Evolutionary conservation across 2,888 invertebrate species (phyloP), one percentile per base, ranked within the genome.

Genomic region (Calliopum simillimum): DNA sequence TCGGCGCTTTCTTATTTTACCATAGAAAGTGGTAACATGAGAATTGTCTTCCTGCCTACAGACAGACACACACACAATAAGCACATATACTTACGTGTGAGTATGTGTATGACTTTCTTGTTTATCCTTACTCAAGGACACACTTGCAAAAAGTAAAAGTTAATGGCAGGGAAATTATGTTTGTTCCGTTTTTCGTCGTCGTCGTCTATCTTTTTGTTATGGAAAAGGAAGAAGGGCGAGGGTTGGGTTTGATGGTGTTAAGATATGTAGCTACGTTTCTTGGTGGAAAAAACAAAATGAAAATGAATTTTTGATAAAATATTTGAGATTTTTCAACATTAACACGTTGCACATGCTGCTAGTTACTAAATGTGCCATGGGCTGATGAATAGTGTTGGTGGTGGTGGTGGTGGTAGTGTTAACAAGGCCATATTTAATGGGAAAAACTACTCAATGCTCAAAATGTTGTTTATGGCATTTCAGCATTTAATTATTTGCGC

Each of bases 121-220:
- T 23, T 21, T 44, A 21, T 12, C 11, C 61, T 46, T 43, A 25
- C 23, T 21, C 23, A 56, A 56, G 55, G 23, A 56, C 23, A 23
- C 46, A 21, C 33, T 33, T 19, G 46, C 46, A 19, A 44, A 19
- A 58, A 58, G 33, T 44, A 61, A 46, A 46, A 61, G 61, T 61
- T 61, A 61, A 61, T 61, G 61, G 23, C 61, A 44, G 21, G 13
- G 61, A 61, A 61, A 61, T 61, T 23, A 53, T 46, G 56, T 33
- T 33, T 33, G 33, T 4, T 53, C 23, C 16, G 8, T 6, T 23
- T 16, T 12, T 44, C 14, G 19, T 11, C 43, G 44, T 44, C 23
- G 2, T 21, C 44, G 43, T 44, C 6, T 19, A 5, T 61, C 44
- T 46, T 5, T 33, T 8, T 33, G 8, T 33, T 33, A 33, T 8